A percentile compares a stretch with the other conserved stretches of the same genome.
Conservation (phyloP, 2,797 vertebrate genomes). For the Lophius americanus region DNA sequence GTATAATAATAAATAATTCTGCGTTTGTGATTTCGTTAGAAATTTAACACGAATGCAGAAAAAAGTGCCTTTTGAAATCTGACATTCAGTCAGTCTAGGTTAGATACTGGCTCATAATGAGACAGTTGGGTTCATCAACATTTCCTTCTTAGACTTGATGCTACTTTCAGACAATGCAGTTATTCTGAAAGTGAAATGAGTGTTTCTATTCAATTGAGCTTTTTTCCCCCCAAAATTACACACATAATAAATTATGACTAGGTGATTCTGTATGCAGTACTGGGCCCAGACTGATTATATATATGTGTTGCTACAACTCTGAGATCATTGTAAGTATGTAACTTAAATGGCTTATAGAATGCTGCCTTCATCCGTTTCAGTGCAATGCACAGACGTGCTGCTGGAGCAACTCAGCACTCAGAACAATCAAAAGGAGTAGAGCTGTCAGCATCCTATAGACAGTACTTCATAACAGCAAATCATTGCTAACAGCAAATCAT, state of each 20-base stretch:
- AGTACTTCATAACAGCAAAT: no score
- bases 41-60: conserved; percentile 7
- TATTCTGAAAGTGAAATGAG: conserved; percentile 41
- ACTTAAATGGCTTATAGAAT: conserved; percentile 11
- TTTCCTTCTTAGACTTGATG: conserved; percentile 35
- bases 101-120: no score
- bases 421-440: not conserved
- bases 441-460: no score
- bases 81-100: conserved; percentile 10
- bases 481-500: conserved; percentile 1
- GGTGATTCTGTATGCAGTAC: conserved; percentile 36
- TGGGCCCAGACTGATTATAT: conserved; percentile 29
- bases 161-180: conserved; percentile 49
- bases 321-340: conserved; percentile 19
- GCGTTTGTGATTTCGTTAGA: not conserved
- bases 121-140: conserved; percentile 27
- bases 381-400: conserved; percentile 19
- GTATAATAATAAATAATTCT: not conserved
- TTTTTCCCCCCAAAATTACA: not conserved
- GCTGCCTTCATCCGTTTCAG: conserved; percentile 4
- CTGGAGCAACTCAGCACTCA: not conserved
- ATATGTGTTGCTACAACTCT: conserved; percentile 18
- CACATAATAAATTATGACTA: conserved; percentile 38
- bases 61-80: conserved; percentile 16
- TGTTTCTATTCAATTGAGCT: conserved; percentile 40